These are phyloP conservation scores for Achatina immaculata DNA, from an alignment of 1,140 invertebrate genomes.

Conservation along the genomic window DNA sequence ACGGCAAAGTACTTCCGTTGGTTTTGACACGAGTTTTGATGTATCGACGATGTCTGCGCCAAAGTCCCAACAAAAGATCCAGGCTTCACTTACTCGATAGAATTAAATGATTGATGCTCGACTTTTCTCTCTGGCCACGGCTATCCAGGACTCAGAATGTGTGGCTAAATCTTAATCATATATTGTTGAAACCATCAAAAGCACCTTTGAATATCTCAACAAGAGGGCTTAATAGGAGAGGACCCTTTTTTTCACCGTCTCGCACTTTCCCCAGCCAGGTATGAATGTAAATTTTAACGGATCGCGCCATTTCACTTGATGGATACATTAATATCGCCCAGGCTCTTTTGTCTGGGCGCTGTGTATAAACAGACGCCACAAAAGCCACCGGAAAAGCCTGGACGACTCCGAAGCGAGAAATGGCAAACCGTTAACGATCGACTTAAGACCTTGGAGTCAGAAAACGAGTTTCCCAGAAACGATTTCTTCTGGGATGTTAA, in stretches of 20 bases:
- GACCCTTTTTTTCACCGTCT: neutral
- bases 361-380: neutral
- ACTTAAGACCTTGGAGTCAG: neutral
- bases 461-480: neutral
- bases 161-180: neutral
- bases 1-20: neutral
- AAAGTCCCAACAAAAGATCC: neutral
- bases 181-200: neutral
- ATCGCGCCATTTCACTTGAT: neutral
- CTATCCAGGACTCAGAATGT: neutral
- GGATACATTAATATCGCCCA: neutral
- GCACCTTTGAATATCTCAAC: neutral
- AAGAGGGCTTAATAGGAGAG: neutral
- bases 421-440: conserved; percentile 2
- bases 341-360: neutral
- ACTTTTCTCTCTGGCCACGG: neutral
- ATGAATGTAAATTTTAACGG: conserved; percentile 5
- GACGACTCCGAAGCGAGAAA: neutral
- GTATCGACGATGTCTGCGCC: neutral
- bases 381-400: conserved; percentile 5
- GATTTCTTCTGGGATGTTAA: neutral
- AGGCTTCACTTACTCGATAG: neutral
- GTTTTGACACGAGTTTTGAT: neutral
- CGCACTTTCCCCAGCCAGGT: neutral
- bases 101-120: neutral